Base-by-base conservation (phyloP, 2,113 vertebrate genomes). In the Nasalis larvatus region DNA sequence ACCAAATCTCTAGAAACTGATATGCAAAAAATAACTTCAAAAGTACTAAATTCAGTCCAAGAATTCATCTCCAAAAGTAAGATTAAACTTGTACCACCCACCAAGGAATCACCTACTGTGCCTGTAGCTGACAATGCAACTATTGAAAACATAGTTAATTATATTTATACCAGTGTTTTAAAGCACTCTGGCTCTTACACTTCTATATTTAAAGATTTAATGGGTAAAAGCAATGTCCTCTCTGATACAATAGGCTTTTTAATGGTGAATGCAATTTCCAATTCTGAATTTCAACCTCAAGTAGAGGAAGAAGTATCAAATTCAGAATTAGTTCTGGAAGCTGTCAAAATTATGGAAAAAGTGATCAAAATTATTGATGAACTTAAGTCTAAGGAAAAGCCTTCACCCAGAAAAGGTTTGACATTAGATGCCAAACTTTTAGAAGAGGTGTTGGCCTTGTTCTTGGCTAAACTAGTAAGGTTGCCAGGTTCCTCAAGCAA, bases 251-350 rank as follows among this genome's bases (percentile, higher is more conserved):
- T 98, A 73, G 98, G 97, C 3, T 97, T 68, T 63, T 96, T 98
- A 96, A 94, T 98, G 98, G 95, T 98, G 45, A 97, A 97, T 23
- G 98, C 97, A 95, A 97, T 98, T 94, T 97, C 96, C 21, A 96
- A 86, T 52, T 96, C 87, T 60, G 77, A 97, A 94, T 98, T 98
- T 88, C 96, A 96, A 47, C 71, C 78, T 32, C 71, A 93, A 83
- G 35, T 45, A 17, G 81, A 97, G 18, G 86, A 98, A 86, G 93
- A 98, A 78, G 47, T 87, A 58, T 74, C 98, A 80, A 93, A 17
- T 92, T 92, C 98, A 86, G 96, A 97, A 84, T 83, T 97, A 94
- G 92, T 25, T 84, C 56, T 98, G 35, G 97, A 98, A 94, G 96
- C 97, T 37, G 97, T 98, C 49, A 94, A 97, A 92, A 97, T 98